Conservation (phyloP, 2,888 invertebrate genomes). For the Steinernema scapterisci region DNA sequence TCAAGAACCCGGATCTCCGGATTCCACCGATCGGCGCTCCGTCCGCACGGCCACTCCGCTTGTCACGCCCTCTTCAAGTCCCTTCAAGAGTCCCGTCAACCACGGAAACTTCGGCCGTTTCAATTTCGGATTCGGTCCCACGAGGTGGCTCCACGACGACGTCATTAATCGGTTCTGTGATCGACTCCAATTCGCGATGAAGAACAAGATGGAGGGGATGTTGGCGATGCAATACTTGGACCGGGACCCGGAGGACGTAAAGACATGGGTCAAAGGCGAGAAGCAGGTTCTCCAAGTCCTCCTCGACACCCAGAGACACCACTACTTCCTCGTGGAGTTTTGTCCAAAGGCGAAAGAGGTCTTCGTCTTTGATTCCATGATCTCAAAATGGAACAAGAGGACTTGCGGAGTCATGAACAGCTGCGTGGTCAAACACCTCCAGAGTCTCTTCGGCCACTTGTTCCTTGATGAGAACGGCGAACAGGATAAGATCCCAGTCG, state of each 20-base stretch:
- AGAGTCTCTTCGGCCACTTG: constrained; percentile 3
- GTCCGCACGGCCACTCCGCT: not conserved
- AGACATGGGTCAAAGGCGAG: constrained; percentile 7
- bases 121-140: not conserved
- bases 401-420: not conserved
- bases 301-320: not conserved
- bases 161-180: constrained; percentile 22
- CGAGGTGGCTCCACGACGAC: constrained; percentile 10
- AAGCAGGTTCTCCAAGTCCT: constrained; percentile 14
- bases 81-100: not conserved
- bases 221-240: constrained; percentile 1
- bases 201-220: constrained; percentile 1
- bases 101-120: no score
- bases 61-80: not conserved
- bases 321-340: constrained; percentile 13
- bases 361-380: not conserved
- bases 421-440: not conserved
- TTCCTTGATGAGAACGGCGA: not conserved
- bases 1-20: no score
- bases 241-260: not conserved
- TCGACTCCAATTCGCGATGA: constrained; percentile 3
- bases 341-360: not conserved
- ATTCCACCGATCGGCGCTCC: not conserved
- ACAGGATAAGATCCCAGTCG: not conserved
- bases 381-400: not conserved